Percentiles rank a stretch among this genome's conserved stretches.
Evolutionary conservation across 1,140 invertebrate species (phyloP).

Genomic region (Leptinotarsa undecemlineata): DNA sequence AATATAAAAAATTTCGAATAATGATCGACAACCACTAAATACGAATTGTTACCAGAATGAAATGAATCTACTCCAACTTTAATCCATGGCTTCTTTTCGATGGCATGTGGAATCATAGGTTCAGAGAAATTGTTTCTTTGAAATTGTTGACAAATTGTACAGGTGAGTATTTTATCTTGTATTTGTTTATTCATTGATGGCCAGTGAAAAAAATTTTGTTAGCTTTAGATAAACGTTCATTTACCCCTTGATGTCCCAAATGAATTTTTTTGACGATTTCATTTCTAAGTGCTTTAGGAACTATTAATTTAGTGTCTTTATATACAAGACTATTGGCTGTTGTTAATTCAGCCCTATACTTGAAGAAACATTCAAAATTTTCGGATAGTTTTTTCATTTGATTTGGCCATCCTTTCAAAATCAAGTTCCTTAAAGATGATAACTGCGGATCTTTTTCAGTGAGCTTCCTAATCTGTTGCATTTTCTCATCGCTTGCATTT

Average conservation of each 20-base stretch:
- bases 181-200: neutral
- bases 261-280: neutral
- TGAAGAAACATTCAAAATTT: constrained; percentile 4
- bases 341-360: neutral
- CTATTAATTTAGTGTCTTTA: neutral
- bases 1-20: constrained; percentile 50
- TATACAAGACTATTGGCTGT: neutral
- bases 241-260: neutral
- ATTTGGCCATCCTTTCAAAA: constrained; percentile 52
- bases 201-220: neutral
- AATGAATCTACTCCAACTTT: constrained; percentile 49
- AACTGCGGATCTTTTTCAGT: constrained; percentile 33
- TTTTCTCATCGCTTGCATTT: neutral
- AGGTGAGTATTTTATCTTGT: neutral
- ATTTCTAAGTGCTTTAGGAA: neutral
- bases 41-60: constrained; percentile 47
- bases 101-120: constrained; percentile 48
- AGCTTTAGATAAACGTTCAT: neutral
- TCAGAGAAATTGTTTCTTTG: constrained; percentile 31
- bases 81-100: constrained; percentile 46
- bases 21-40: constrained; percentile 52
- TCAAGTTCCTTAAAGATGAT: constrained; percentile 31
- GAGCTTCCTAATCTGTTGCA: constrained; percentile 32
- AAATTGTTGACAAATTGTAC: neutral
- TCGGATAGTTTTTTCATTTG: neutral